These are phyloP conservation scores for Centruroides vittatus DNA, from an alignment of 1,140 invertebrate genomes.

Conservation along the genomic window DNA sequence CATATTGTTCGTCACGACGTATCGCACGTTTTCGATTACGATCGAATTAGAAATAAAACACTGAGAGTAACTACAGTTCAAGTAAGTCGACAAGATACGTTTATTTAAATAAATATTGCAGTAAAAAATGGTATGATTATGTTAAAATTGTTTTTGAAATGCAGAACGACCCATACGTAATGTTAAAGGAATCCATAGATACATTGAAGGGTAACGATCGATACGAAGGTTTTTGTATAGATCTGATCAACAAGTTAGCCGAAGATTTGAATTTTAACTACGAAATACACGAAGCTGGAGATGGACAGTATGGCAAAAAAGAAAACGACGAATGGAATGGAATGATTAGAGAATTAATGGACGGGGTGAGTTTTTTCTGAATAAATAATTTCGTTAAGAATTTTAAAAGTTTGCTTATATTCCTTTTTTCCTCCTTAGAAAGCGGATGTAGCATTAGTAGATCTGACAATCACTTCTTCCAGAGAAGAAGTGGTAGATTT, in stretches of 20 bases:
- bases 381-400: not conserved
- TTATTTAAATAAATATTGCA: not conserved
- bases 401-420: not conserved
- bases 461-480: constrained; percentile 85
- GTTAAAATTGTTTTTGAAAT: constrained; percentile 23
- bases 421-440: constrained; percentile 21
- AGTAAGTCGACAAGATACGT: constrained; percentile 37
- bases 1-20: no score
- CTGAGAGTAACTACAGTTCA: constrained; percentile 79
- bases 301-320: constrained; percentile 30
- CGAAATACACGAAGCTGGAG: constrained; percentile 39
- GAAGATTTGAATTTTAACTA: constrained; percentile 60
- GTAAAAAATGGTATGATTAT: not conserved
- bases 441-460: constrained; percentile 81
- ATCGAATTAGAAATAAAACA: constrained; percentile 65
- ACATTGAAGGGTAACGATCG: constrained; percentile 58
- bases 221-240: constrained; percentile 64
- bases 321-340: constrained; percentile 41
- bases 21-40: no score
- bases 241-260: constrained; percentile 40
- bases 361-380: constrained; percentile 40
- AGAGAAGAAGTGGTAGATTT: constrained; percentile 80
- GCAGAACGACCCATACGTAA: constrained; percentile 30
- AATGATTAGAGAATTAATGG: constrained; percentile 65
- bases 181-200: constrained; percentile 22